Evolutionary conservation across 2,113 vertebrate species (phyloP).

Genomic region (Dryoscopus gambensis): DNA sequence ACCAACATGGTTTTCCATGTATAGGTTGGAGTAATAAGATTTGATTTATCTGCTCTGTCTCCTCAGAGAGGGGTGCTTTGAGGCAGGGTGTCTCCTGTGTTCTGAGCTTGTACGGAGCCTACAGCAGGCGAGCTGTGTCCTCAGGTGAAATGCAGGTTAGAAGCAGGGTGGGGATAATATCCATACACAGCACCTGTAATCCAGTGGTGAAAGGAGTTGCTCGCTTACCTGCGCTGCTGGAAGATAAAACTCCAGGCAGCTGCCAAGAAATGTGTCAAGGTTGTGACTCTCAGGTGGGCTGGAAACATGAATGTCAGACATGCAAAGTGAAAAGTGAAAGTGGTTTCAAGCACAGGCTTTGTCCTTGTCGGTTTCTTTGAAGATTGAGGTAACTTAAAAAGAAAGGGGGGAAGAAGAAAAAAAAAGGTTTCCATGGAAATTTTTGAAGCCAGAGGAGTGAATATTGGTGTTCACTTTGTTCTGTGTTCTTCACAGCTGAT

Average conservation of each 20-base stretch:
- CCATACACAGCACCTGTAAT: neutral
- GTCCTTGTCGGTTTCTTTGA: neutral
- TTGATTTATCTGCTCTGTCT: neutral
- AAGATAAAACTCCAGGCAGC: neutral
- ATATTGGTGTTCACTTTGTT: neutral
- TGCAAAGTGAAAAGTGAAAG: neutral
- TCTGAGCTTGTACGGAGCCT: neutral
- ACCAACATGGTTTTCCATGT: neutral
- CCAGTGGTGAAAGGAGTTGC: neutral
- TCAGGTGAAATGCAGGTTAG: neutral
- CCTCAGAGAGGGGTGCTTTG: neutral
- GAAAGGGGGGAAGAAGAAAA: neutral
- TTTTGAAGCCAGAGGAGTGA: neutral
- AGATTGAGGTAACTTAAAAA: neutral
- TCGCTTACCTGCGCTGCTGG: conserved; percentile 12
- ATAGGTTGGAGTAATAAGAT: neutral
- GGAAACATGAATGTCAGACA: neutral
- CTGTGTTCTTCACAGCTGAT: neutral
- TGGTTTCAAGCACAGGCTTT: neutral
- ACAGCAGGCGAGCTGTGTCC: neutral
- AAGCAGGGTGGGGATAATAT: neutral
- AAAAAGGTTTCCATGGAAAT: conserved; percentile 17
- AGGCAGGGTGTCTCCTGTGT: neutral
- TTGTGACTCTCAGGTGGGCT: neutral
- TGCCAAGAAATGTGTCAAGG: neutral